Evolutionary conservation across 1,140 invertebrate genomes (phyloP).

Genomic region (Mercenaria mercenaria): DNA sequence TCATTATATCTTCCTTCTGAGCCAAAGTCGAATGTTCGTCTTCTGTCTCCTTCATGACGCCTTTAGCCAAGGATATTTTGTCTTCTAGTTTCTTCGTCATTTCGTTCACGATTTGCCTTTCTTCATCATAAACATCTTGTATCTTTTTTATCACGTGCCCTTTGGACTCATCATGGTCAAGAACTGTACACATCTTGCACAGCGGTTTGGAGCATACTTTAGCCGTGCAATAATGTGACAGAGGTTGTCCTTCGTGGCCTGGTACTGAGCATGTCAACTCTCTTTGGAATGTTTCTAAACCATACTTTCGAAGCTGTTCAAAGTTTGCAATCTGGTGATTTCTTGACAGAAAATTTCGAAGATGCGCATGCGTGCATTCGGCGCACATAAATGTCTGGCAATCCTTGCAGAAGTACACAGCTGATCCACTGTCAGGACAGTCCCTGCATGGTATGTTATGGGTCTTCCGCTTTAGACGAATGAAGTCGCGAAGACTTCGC

Average conservation of each 20-base stretch:
- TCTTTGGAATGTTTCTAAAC: constrained; percentile 62
- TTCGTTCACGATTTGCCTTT: constrained; percentile 57
- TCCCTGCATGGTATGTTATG: constrained; percentile 62
- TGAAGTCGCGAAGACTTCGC: constrained; percentile 59
- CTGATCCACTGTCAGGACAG: constrained; percentile 41
- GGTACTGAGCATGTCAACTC: constrained; percentile 55
- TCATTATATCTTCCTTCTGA: constrained; percentile 54
- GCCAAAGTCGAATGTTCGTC: constrained; percentile 30
- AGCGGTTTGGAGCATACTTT: constrained; percentile 60
- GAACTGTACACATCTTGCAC: constrained; percentile 66
- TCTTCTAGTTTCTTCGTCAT: constrained; percentile 59
- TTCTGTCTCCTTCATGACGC: constrained; percentile 64
- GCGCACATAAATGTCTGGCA: constrained; percentile 67
- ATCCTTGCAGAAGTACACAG: constrained; percentile 65
- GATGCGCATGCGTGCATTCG: constrained; percentile 65
- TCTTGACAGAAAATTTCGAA: constrained; percentile 62
- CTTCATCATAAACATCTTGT: constrained; percentile 57
- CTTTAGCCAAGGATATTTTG: constrained; percentile 60
- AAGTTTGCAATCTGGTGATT: constrained; percentile 67
- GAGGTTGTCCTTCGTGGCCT: constrained; percentile 60
- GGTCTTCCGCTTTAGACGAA: constrained; percentile 62
- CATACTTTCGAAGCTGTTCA: constrained; percentile 63
- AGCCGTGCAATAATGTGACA: constrained; percentile 46
- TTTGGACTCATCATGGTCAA: constrained; percentile 56
- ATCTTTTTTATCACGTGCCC: constrained; percentile 64